Percentiles rank a stretch among this genome's conserved stretches.
Evolutionary conservation across 2,888 invertebrate genomes (phyloP).

Genomic region (Leistus spinibarbis): DNA sequence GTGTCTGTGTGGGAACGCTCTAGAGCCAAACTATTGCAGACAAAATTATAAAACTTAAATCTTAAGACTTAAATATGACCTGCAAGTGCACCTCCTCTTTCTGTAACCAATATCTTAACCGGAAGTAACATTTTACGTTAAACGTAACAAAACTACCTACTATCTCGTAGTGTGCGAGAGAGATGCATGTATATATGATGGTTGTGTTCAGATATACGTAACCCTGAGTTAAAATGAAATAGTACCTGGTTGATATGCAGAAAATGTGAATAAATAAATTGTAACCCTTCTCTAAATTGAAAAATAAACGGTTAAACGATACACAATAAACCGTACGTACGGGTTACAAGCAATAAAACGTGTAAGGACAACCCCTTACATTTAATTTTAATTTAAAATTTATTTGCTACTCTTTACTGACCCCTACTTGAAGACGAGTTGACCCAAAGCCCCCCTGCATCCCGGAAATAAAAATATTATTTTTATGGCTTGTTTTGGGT

Average conservation of each 20-base stretch:
- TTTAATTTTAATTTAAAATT: conserved; percentile 38
- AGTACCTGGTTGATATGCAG: background rate
- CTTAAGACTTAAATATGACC: no score
- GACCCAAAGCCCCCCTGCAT: background rate
- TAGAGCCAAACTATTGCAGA: no score
- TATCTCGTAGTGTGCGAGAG: no score
- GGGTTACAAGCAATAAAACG: conserved; percentile 34
- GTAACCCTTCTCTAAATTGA: conserved; percentile 23
- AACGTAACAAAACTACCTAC: no score
- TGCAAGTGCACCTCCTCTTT: no score
- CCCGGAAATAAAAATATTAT: conserved; percentile 1
- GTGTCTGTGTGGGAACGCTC: no score
- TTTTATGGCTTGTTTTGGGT: background rate
- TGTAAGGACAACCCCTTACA: conserved; percentile 24
- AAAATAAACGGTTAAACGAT: conserved; percentile 28
- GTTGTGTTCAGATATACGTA: no score
- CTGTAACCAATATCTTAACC: no score
- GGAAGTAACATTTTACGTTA: no score
- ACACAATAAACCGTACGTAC: conserved; percentile 20
- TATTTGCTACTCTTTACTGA: conserved; percentile 35
- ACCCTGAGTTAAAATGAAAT: background rate
- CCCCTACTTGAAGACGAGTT: conserved; percentile 23
- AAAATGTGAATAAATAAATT: conserved; percentile 22
- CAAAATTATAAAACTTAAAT: no score
- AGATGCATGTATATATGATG: no score